These are phyloP conservation scores for Apis cerana DNA, from an alignment of 1,140 invertebrate species.

Conservation along the genomic window DNA sequence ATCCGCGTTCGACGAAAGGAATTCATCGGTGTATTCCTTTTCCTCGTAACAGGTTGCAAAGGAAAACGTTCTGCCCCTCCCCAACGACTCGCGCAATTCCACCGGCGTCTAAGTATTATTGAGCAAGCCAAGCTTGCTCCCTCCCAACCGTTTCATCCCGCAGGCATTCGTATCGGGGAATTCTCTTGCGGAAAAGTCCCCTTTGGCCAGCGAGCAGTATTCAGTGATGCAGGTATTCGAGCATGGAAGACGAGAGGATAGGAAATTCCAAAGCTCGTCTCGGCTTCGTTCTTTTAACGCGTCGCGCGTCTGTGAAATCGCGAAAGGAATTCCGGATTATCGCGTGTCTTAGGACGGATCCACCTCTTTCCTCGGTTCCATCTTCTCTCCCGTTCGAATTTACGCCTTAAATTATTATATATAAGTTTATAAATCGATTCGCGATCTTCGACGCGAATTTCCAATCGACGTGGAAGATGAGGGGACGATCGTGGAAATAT, in stretches of 20 bases:
- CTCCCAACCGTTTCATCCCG: conserved; percentile 23
- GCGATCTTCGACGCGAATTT: background rate
- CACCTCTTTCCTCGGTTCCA: background rate
- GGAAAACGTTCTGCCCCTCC: background rate
- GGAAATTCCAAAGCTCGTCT: conserved; percentile 51
- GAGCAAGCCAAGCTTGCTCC: background rate
- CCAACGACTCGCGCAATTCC: conserved; percentile 34
- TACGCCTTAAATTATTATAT: background rate
- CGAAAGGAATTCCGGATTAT: conserved; percentile 34
- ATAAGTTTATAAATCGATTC: background rate
- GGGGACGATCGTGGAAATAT: too few species aligned
- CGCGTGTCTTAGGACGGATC: conserved; percentile 24
- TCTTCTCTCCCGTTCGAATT: background rate
- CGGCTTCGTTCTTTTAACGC: conserved; percentile 32
- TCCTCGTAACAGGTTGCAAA: conserved; percentile 55
- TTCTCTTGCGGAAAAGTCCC: conserved; percentile 57
- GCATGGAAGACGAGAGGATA: conserved; percentile 34
- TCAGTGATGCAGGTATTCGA: conserved; percentile 52
- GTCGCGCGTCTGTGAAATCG: conserved; percentile 55
- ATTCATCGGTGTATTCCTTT: conserved; percentile 14
- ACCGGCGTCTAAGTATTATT: conserved; percentile 52
- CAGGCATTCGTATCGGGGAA: conserved; percentile 62
- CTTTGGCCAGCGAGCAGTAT: conserved; percentile 47
- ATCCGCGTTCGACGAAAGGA: conserved; percentile 35
- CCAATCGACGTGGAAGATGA: background rate